Evolutionary conservation across 1,140 invertebrate genomes (phyloP), one percentile per base, ranked within the genome.

Genomic region (Pachypsylla venusta): DNA sequence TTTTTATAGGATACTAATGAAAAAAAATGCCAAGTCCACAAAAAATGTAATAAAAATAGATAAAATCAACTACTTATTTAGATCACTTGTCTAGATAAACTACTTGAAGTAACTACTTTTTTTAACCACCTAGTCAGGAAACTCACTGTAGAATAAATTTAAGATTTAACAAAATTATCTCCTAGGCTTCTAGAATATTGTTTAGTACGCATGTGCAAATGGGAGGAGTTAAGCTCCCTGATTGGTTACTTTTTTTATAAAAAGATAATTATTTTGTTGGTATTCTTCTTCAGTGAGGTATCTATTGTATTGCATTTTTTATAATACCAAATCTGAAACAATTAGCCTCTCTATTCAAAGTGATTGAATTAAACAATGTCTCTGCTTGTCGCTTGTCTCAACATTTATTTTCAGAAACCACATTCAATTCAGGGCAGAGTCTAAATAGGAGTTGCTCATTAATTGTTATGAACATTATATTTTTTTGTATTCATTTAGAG

Each of bases 51-150:
- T 19, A 3, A 48, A n/a, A 19, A 48, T n/a, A 48, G 4, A 48
- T 35, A 48, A 48, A 48, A 48, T 48, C 42, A 48, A 19, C 42
- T 19, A 48, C 42, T 22, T 5, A 48, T 19, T 22, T 48, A 48
- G 42, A 48, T 48, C 42, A 48, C 42, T 48, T 48, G 42, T 48
- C 42, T 48, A 19, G 42, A 48, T 48, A 48, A 48, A 48, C 42
- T 48, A 48, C 42, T 10, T n/a, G n/a, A n/a, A 48, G 4, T 48
- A 48, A 48, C 42, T 48, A 48, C 42, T 48, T 48, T 48, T 48
- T 48, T 48, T 48, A 48, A 5, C 42, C 16, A 48, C 42, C 42
- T 48, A 48, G 42, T 5, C 5, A 48, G 42, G 42, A 10, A 10
- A 48, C 42, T 48, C 16, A 48, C 42, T 10, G 42, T 48, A 48